Conservation (phyloP, 2,797 vertebrate species). For the Acrocephalus scirpaceus region DNA sequence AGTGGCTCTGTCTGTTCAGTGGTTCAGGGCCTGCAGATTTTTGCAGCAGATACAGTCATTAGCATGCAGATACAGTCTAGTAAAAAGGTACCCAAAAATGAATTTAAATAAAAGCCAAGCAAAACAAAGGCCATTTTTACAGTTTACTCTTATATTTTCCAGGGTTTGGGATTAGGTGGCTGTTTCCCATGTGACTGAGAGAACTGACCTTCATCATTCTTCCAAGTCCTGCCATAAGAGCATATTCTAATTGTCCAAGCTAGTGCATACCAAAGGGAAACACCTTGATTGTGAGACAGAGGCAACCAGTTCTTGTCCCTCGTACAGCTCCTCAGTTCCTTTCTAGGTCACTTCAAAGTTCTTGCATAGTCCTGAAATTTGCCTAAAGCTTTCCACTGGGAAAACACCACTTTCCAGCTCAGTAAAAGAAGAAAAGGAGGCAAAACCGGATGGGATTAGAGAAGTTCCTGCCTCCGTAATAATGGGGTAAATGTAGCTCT, state of each 20-base stretch:
- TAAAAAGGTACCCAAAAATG: not conserved
- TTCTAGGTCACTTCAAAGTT: not conserved
- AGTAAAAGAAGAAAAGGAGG: not conserved
- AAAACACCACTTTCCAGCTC: not conserved
- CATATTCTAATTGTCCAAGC: not conserved
- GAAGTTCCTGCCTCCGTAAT: not conserved
- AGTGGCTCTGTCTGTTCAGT: not conserved
- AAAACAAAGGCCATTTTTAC: not conserved
- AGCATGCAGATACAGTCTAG: not conserved
- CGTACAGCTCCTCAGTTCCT: accelerated
- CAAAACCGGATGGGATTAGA: not conserved
- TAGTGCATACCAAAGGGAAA: not conserved
- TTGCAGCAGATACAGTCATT: not conserved
- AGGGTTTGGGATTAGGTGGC: not conserved
- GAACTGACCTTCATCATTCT: not conserved
- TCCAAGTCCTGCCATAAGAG: not conserved
- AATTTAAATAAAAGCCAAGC: not conserved
- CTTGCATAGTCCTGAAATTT: not conserved
- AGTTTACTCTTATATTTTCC: not conserved
- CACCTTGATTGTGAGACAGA: not conserved
- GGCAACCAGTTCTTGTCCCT: not conserved
- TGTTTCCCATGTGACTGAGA: not conserved
- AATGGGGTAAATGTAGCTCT: accelerated
- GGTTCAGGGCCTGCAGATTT: not conserved
- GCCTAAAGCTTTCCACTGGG: not conserved